Percentiles rank a stretch among this genome's conserved stretches.
Evolutionary conservation across 2,113 vertebrate species (phyloP).

Genomic region (Shinisaurus crocodilurus): DNA sequence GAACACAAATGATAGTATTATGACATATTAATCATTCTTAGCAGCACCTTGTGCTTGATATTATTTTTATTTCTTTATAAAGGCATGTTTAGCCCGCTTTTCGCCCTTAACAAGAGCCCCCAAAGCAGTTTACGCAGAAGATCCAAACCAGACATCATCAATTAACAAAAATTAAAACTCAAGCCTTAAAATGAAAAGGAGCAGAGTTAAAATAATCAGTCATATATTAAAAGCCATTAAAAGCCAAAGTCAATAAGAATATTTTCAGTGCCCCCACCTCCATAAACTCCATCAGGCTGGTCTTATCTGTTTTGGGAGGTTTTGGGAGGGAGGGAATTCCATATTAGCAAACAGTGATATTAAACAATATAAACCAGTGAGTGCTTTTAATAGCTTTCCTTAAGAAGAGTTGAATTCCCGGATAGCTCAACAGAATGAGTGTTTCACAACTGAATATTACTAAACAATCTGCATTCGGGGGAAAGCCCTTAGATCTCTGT

Average conservation of each 20-base stretch:
- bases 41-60: neutral
- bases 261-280: neutral
- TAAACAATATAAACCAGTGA: neutral
- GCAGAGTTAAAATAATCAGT: neutral
- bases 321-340: neutral
- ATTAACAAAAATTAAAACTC: neutral
- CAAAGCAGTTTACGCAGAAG: too few species aligned
- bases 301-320: neutral
- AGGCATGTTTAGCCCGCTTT: neutral
- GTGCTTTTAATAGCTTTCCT: neutral
- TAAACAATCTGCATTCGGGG: too few species aligned
- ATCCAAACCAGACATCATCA: neutral
- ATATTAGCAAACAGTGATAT: neutral
- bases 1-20: neutral
- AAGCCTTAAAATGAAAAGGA: neutral
- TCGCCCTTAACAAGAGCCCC: too few species aligned
- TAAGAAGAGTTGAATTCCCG: neutral
- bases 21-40: neutral
- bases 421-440: neutral
- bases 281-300: neutral
- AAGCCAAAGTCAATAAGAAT: neutral
- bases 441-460: neutral
- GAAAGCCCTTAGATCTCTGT: too few species aligned
- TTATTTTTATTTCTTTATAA: neutral
- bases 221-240: neutral